phyloP scores from a whole-genome alignment of 1,140 invertebrate genomes.

The Hylaeus volcanicus region DNA sequence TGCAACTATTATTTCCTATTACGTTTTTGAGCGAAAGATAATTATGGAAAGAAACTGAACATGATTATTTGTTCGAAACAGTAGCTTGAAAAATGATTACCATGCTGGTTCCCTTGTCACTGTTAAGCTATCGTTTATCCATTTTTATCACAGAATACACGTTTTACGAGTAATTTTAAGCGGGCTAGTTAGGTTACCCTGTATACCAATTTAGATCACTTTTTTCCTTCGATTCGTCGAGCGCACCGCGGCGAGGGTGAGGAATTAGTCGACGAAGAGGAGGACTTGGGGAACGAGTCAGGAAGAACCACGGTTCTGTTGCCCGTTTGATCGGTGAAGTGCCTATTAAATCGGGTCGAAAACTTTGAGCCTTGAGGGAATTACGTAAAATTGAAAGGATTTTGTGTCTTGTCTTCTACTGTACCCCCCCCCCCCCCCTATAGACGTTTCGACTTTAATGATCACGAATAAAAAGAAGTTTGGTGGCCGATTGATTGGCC shows the following conservation, averaged over 20 bases:
- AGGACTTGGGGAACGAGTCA: slow-evolving; percentile 1
- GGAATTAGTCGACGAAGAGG: slow-evolving; percentile 18
- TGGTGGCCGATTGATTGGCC: slow-evolving; percentile 33
- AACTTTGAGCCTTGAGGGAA: slow-evolving; percentile 61
- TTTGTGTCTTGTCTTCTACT: slow-evolving; percentile 21
- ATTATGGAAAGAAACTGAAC: no score
- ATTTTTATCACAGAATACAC: no score
- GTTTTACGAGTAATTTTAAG: no score
- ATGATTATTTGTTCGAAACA: no score
- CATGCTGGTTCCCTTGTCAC: no score
- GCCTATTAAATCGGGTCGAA: slow-evolving; percentile 66
- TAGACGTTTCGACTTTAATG: not conserved
- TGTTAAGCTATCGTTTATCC: no score
- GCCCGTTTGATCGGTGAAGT: slow-evolving; percentile 67
- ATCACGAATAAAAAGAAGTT: slow-evolving; percentile 37
- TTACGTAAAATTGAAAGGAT: slow-evolving; percentile 71
- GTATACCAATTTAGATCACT: not conserved
- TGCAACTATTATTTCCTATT: no score
- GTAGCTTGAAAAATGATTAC: no score
- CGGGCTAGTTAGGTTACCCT: no score
- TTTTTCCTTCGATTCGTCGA: not conserved
- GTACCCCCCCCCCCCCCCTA: not conserved
- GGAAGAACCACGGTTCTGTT: slow-evolving; percentile 46
- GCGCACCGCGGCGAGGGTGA: not conserved
- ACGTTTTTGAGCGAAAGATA: no score